These are phyloP conservation scores for Orthosia cruda DNA, from an alignment of 2,888 invertebrate species.

Conservation along the genomic window DNA sequence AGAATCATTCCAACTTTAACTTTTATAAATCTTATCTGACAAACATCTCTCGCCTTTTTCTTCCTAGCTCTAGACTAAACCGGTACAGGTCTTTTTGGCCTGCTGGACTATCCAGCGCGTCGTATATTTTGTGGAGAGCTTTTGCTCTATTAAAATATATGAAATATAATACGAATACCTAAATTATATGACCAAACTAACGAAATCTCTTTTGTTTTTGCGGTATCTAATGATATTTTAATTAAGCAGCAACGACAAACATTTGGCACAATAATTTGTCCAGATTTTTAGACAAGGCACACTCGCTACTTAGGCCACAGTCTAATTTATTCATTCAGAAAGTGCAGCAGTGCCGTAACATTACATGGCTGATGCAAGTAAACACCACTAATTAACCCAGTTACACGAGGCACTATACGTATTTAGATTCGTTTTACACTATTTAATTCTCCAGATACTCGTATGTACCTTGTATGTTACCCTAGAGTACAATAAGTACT, in stretches of 20 bases:
- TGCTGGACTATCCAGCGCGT: too few relatives aligned
- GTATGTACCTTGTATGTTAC: constrained; percentile 42
- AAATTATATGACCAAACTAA: not conserved
- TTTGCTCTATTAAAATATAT: not conserved
- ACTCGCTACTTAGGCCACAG: constrained; percentile 51
- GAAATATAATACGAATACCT: too few relatives aligned
- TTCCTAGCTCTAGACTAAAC: too few relatives aligned
- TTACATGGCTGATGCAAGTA: constrained; percentile 68
- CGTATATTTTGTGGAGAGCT: too few relatives aligned
- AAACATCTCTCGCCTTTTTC: too few relatives aligned
- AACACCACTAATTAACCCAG: constrained; percentile 71
- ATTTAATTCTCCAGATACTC: constrained; percentile 54
- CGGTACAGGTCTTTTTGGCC: too few relatives aligned
- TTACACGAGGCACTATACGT: constrained; percentile 61
- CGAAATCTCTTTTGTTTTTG: constrained; percentile 5
- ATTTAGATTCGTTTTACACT: constrained; percentile 60
- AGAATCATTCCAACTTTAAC: too few relatives aligned
- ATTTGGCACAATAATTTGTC: constrained; percentile 35
- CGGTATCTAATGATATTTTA: constrained; percentile 17
- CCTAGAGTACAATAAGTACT: constrained; percentile 46
- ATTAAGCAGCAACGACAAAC: constrained; percentile 23
- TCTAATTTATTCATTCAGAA: constrained; percentile 70
- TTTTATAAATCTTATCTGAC: too few relatives aligned
- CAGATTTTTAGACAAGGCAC: constrained; percentile 45
- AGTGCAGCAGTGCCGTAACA: constrained; percentile 67